Base-by-base conservation (phyloP, 2,888 invertebrate species). In the Ametastegia equiseti region DNA sequence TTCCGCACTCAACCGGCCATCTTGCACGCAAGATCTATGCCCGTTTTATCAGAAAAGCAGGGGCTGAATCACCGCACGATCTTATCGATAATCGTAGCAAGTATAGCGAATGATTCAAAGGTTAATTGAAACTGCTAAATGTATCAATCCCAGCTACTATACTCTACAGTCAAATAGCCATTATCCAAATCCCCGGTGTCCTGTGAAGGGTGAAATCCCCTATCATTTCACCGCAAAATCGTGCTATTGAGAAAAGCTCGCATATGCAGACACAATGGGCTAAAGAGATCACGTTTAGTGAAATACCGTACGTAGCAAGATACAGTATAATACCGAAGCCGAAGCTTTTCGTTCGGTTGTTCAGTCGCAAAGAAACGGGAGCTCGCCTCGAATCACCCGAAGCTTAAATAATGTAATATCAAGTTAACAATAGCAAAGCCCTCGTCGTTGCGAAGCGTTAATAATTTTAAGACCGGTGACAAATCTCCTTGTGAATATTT, bases 91-190 rank as follows among this genome's bases (percentile, higher is more conserved):
- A 67, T 47, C 42, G 0, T 45, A 71, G 4, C 4, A 0, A 15
- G 4, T 15, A 30, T 45, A 27, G 15, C 27, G 27, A 30, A 30
- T 47, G 15, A 47, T 71, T 6, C 45, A n/a, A 23, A 71, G 27
- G 71, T 30, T 71, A 30, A 71, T 71, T 45, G 47, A 71, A 71
- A 71, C 47, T 45, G 47, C 27, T 71, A n/a, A 27, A 45, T 47
- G 30, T 47, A 71, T 71, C 69, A 47, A 71, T 71, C 27, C 71
- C 47, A 13, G 45, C 67, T n/a, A n/a, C 42, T 39, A 47, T 45
- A 15, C 45, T n/a, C 47, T 11, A 11, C 15, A 47, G 15, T 71
- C 42, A 45, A 42, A 42, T 45, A 71, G 39, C 47, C 47, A 47
- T 71, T 71, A 71, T 45, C 15, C 45, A 27, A 15, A 45, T 47